Percentiles rank a stretch among this genome's conserved stretches.
phyloP scores from a whole-genome alignment of 2,888 invertebrate genomes.

The Clepsis dumicolana region DNA sequence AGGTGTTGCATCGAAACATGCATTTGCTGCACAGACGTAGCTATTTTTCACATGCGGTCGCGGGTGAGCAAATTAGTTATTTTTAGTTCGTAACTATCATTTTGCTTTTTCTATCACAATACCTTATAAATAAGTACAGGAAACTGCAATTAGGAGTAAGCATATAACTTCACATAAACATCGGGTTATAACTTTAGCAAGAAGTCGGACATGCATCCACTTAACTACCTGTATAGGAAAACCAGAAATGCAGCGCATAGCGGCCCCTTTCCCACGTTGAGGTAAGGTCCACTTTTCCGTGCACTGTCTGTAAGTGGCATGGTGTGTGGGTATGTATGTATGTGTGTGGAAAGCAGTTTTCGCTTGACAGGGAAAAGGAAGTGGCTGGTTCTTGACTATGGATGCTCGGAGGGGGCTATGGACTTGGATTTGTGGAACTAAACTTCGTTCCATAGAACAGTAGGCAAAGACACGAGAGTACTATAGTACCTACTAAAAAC shows the following conservation, averaged over 20 bases:
- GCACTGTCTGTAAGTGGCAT: background rate
- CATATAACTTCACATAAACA: background rate
- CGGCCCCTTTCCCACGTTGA: background rate
- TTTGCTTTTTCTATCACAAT: too few relatives aligned
- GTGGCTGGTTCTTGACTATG: conserved; percentile 1
- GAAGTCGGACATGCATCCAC: background rate
- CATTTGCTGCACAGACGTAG: too few relatives aligned
- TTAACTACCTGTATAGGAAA: background rate
- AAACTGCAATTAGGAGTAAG: background rate
- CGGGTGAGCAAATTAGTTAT: too few relatives aligned
- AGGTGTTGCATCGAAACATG: too few relatives aligned
- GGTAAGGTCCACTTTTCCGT: background rate
- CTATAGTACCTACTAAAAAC: too few relatives aligned
- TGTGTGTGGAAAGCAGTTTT: conserved; percentile 67
- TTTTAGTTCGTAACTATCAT: too few relatives aligned
- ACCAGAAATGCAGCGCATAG: background rate
- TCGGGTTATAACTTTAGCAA: conserved; percentile 1
- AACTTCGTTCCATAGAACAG: too few relatives aligned
- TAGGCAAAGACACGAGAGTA: too few relatives aligned
- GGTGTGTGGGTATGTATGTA: background rate
- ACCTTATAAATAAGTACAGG: background rate
- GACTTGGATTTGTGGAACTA: background rate
- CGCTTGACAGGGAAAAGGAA: conserved; percentile 67
- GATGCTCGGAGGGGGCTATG: background rate
- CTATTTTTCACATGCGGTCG: too few relatives aligned